phyloP scores from a whole-genome alignment of 2,888 invertebrate genomes.

The Trachelus stipa region DNA sequence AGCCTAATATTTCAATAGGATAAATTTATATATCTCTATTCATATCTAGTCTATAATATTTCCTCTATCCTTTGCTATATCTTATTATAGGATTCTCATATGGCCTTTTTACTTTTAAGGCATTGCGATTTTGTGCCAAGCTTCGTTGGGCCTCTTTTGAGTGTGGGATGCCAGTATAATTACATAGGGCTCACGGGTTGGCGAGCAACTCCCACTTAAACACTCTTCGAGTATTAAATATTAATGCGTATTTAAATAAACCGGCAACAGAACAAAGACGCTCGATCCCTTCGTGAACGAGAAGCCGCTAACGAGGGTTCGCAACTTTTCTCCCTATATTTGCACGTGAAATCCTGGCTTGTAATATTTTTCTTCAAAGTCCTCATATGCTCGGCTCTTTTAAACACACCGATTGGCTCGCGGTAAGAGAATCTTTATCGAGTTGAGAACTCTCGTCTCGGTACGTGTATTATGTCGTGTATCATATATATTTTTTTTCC shows the following conservation, averaged over 20 bases:
- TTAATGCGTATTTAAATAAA: constrained; percentile 63
- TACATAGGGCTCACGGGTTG: constrained; percentile 54
- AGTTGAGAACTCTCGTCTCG: not conserved
- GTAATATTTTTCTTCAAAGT: not conserved
- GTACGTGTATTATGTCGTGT: not conserved
- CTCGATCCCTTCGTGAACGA: constrained; percentile 23
- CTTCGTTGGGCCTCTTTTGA: constrained; percentile 24
- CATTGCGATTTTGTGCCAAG: constrained; percentile 35
- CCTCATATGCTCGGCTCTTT: not conserved
- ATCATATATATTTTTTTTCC: not conserved
- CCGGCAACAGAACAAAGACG: constrained; percentile 45
- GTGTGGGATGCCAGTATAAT: constrained; percentile 55
- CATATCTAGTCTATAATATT: not conserved
- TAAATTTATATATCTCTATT: not conserved
- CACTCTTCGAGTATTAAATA: constrained; percentile 59
- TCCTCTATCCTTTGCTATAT: not conserved
- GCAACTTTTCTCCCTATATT: constrained; percentile 21
- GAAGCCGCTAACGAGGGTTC: constrained; percentile 43
- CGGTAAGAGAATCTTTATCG: not conserved
- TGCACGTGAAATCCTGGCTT: not conserved
- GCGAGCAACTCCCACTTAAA: constrained; percentile 59
- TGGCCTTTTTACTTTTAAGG: constrained; percentile 25
- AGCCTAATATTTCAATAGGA: not conserved
- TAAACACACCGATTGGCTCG: not conserved
- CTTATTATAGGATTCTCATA: not conserved